Evolutionary conservation across 35 echinoderm and acorn worm species (phyloP).

Genomic region (Antedon bifida): DNA sequence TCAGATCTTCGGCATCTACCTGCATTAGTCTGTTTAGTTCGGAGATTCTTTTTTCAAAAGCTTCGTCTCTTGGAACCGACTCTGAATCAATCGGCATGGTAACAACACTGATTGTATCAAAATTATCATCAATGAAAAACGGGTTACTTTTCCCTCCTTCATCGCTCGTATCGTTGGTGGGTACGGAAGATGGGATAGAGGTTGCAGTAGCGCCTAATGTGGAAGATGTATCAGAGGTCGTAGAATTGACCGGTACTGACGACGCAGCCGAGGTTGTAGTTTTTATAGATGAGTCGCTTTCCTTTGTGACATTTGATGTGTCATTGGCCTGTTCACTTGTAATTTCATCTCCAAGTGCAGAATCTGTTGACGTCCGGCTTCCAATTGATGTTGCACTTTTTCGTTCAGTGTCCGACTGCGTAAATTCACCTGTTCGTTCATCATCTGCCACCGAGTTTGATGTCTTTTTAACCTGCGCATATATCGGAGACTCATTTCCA

Average conservation of each 20-base stretch:
- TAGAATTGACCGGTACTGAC: neutral
- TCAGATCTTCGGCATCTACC: constrained; percentile 76
- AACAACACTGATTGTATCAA: neutral
- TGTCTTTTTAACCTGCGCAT: neutral
- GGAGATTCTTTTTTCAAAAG: constrained; percentile 65
- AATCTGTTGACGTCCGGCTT: neutral
- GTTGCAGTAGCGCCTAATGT: too few species aligned
- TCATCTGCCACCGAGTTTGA: neutral
- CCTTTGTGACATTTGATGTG: too few species aligned
- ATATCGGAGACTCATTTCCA: neutral
- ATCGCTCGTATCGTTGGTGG: too few species aligned
- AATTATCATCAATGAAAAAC: neutral
- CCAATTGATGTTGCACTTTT: neutral
- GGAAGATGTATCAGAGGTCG: neutral
- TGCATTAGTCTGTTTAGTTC: constrained; percentile 62
- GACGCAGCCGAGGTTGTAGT: too few species aligned
- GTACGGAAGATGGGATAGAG: too few species aligned
- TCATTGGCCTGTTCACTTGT: neutral
- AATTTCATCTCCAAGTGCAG: neutral
- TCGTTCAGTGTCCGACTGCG: neutral
- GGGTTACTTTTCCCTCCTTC: too few species aligned
- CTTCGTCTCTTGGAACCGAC: constrained; percentile 19
- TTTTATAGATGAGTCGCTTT: too few species aligned
- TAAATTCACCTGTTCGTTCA: neutral
- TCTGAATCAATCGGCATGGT: neutral